Conservation (phyloP, 1,140 invertebrate genomes). For the Drosophila mayri region DNA sequence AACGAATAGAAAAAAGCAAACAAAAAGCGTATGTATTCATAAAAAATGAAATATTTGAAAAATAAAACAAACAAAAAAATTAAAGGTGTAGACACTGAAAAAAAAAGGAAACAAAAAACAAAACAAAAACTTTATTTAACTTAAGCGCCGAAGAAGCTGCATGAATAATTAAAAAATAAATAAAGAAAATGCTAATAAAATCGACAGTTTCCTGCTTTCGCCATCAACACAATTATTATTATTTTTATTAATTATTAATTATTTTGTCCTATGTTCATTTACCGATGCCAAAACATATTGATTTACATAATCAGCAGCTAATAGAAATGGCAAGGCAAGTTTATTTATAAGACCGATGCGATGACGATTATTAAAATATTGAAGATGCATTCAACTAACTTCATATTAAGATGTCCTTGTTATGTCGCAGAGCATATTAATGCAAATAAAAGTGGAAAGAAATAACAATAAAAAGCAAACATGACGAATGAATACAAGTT, state of each 20-base stretch:
- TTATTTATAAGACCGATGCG: conserved; percentile 51
- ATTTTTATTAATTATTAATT: conserved; percentile 31
- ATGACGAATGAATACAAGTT: conserved; percentile 81
- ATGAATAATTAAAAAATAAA: conserved; percentile 29
- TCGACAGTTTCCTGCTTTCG: conserved; percentile 37
- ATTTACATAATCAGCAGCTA: conserved; percentile 57
- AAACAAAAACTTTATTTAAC: conserved; percentile 24
- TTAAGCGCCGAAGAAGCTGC: conserved; percentile 44
- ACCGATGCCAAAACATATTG: conserved; percentile 61
- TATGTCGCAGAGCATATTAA: conserved; percentile 52
- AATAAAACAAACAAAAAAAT: conserved; percentile 54
- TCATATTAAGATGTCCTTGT: conserved; percentile 53
- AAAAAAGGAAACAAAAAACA: conserved; percentile 15
- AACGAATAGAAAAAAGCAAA: conserved; percentile 43
- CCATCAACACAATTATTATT: conserved; percentile 27
- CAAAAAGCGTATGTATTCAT: conserved; percentile 50
- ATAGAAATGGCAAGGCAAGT: conserved; percentile 49
- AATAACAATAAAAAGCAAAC: conserved; percentile 57
- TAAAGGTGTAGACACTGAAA: conserved; percentile 70
- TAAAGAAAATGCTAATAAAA: conserved; percentile 28
- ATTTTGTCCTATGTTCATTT: conserved; percentile 55
- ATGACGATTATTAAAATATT: conserved; percentile 53
- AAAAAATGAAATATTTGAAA: conserved; percentile 35
- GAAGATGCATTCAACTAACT: conserved; percentile 40
- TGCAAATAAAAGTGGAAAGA: conserved; percentile 45